Evolutionary conservation across 2,113 vertebrate genomes (phyloP).

Genomic region (Accipiter cooperii): DNA sequence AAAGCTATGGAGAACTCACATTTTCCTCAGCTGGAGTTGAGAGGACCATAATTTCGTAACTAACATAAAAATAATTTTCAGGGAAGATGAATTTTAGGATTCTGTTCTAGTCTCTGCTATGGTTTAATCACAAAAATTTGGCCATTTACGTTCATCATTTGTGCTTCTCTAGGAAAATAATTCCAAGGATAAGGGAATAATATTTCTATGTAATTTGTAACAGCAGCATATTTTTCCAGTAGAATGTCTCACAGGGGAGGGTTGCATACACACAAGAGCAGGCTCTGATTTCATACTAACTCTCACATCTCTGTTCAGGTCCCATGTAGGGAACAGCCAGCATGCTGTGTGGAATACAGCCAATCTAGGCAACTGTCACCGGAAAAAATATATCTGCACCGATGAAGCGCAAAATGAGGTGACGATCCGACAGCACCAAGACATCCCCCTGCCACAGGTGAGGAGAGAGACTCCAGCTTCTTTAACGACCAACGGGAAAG

Average conservation of each 20-base stretch:
- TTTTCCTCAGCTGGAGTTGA: neutral
- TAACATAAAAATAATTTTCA: neutral
- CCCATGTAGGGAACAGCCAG: constrained; percentile 81
- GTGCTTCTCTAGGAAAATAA: neutral
- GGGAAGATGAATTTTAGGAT: neutral
- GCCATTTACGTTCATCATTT: neutral
- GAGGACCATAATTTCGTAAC: neutral
- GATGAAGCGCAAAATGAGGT: constrained; percentile 79
- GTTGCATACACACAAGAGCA: neutral
- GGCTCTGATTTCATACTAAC: neutral
- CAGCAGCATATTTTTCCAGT: neutral
- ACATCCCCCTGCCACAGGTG: constrained; percentile 73
- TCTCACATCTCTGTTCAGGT: constrained; percentile 71
- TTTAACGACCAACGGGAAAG: constrained; percentile 84
- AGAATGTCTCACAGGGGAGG: neutral
- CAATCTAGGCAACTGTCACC: constrained; percentile 74
- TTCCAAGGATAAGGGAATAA: neutral
- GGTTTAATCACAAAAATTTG: neutral
- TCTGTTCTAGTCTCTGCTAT: neutral
- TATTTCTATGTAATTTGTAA: neutral
- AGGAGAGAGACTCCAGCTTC: constrained; percentile 75
- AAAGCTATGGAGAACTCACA: neutral
- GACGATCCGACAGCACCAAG: constrained; percentile 71
- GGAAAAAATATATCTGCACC: constrained; percentile 71
- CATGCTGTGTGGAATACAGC: constrained; percentile 82